Conservation (phyloP, 2,888 invertebrate genomes). For the Drosophila sordidapex region DNA sequence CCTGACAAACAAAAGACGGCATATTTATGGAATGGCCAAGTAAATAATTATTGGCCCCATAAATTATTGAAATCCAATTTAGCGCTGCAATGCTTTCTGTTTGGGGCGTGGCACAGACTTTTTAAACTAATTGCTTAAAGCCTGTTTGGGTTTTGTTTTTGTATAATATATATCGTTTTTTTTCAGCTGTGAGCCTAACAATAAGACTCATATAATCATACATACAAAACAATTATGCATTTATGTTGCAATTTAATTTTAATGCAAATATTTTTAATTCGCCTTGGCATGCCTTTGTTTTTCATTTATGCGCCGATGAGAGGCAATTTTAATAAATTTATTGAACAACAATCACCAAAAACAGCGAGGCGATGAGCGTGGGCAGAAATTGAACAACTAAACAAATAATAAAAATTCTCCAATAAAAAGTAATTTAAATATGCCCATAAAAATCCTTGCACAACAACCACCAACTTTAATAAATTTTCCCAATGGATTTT, state of each 20-base stretch:
- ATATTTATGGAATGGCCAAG: constrained; percentile 60
- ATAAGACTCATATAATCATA: constrained; percentile 38
- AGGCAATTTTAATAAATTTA: constrained; percentile 50
- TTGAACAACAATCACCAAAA: constrained; percentile 49
- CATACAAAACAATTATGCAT: constrained; percentile 46
- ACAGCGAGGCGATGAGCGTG: constrained; percentile 68
- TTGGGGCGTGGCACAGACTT: constrained; percentile 25
- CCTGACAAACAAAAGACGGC: constrained; percentile 62
- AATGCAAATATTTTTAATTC: constrained; percentile 65
- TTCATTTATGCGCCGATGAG: constrained; percentile 56
- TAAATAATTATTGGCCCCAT: constrained; percentile 59
- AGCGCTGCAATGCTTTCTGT: constrained; percentile 20
- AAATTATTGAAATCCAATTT: constrained; percentile 56
- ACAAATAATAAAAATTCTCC: constrained; percentile 21
- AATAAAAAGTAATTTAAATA: constrained; percentile 41
- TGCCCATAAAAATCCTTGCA: constrained; percentile 76
- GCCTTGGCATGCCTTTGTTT: constrained; percentile 69
- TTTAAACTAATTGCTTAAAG: constrained; percentile 46
- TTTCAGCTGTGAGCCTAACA: constrained; percentile 42
- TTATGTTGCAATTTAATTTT: constrained; percentile 64
- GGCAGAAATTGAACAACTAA: constrained; percentile 41
- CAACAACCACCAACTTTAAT: constrained; percentile 60
- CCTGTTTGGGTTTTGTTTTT: constrained; percentile 44
- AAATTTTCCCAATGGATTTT: constrained; percentile 43
- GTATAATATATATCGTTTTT: constrained; percentile 22